Evolutionary conservation across 2,797 vertebrate species (phyloP).

Genomic region (Fistularia tabacaria): DNA sequence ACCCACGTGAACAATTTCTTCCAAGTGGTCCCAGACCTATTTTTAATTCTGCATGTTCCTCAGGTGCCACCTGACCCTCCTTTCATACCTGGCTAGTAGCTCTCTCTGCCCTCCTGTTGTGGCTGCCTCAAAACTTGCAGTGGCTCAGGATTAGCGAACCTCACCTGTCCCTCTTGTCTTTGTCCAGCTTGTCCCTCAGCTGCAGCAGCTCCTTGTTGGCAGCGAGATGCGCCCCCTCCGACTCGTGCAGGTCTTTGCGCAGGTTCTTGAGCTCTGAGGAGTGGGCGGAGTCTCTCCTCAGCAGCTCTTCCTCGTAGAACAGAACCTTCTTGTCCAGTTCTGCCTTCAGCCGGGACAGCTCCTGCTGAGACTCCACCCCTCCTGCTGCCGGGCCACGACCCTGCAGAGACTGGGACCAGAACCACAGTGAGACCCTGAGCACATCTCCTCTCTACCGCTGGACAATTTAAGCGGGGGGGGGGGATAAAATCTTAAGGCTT

Average conservation of each 20-base stretch:
- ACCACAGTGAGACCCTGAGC: neutral
- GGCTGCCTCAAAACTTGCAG: neutral
- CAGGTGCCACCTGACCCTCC: no score
- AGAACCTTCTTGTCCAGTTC: conserved; percentile 93
- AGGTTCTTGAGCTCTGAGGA: conserved; percentile 86
- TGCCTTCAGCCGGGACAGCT: conserved; percentile 85
- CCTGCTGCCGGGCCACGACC: conserved; percentile 76
- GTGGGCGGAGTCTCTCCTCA: conserved; percentile 85
- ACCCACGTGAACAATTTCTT: no score
- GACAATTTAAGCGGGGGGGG: no score
- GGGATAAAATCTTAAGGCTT: conserved; percentile 4
- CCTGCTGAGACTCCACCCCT: conserved; percentile 84
- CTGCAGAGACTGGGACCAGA: conserved; percentile 79
- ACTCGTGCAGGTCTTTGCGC: conserved; percentile 88
- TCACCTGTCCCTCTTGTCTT: conserved; percentile 85
- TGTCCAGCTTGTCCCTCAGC: conserved; percentile 89
- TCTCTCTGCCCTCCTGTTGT: neutral
- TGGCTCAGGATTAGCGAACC: neutral
- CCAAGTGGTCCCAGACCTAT: no score
- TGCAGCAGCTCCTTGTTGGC: conserved; percentile 87
- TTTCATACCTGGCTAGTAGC: no score
- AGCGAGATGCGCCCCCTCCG: conserved; percentile 84
- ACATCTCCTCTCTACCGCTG: no score
- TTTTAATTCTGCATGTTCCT: no score
- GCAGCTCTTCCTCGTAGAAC: conserved; percentile 91